Evolutionary conservation across 2,113 vertebrate species (phyloP), one percentile per base, ranked within the genome.

Genomic region (Brachirus orientalis): DNA sequence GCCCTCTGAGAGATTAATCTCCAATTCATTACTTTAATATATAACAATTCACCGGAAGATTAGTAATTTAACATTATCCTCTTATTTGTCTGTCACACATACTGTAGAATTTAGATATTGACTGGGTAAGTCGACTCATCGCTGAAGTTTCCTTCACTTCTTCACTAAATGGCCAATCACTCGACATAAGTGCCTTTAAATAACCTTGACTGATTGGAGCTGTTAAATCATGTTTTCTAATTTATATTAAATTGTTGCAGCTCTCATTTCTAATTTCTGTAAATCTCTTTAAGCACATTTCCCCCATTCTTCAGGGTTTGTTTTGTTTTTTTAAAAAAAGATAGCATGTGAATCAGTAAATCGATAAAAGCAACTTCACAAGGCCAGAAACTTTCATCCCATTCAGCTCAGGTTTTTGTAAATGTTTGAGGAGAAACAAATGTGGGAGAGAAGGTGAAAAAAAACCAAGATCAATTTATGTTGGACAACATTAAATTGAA

Each of bases 171-270:
- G 28, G 6, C 28, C 28, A 43, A 12, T 43, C 18, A 62, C 33
- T 66, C 20, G 18, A 47, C 50, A 11, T 62, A 52, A 75, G 63
- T 50, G 17, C 18, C 18, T 10, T 13, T 43, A 33, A 45, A 60
- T 28, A 63, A 19, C 36, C 46, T 4, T 38, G 22, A 52, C 35
- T n/a, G 10, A 51, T 28, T 28, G 14, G 1, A 1, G 48, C 41
- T 45, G 43, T 55, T 47, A 53, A 55, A 47, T 62, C 17, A 22
- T 8, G 28, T 6, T 51, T 33, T 35, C n/a, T n/a, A n/a, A n/a
- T n/a, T n/a, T n/a, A n/a, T 35, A 33, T 33, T 52, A 8, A 6
- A 28, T 28, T 28, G 28, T 28, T 28, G 22, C 5, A 28, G 22
- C 22, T 28, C 22, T 28, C 22, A 28, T 3, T 28, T 28, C 48